Conservation (phyloP, 2,888 invertebrate species). For the Melieria omissa region DNA sequence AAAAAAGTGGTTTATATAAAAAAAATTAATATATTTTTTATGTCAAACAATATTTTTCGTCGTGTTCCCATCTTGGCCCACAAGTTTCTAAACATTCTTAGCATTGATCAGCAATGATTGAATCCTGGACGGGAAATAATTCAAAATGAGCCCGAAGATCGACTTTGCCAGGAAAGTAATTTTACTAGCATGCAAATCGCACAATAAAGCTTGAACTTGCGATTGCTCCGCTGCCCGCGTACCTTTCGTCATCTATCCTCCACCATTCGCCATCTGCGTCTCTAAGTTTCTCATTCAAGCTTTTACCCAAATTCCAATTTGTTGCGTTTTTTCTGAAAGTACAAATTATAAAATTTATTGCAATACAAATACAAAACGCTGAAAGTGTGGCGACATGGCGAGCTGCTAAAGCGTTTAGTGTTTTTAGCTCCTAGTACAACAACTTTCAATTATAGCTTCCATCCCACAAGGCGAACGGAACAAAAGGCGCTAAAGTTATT, state of each 20-base stretch:
- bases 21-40: too few species aligned
- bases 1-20: too few species aligned
- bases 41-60: too few species aligned
- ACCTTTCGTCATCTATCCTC: background rate
- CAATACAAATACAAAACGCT: background rate
- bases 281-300: conserved; percentile 7
- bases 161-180: too few species aligned
- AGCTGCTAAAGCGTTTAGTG: conserved; percentile 62
- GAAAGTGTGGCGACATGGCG: conserved; percentile 44
- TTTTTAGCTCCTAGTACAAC: conserved; percentile 65
- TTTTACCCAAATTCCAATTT: conserved; percentile 18
- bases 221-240: background rate
- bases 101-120: too few species aligned
- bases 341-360: too few species aligned
- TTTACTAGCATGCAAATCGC: too few species aligned
- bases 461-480: conserved; percentile 41
- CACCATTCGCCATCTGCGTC: background rate
- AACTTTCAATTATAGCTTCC: conserved; percentile 65
- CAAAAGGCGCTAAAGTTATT: conserved; percentile 51
- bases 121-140: too few species aligned
- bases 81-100: too few species aligned
- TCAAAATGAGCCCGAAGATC: too few species aligned
- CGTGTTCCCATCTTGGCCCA: too few species aligned
- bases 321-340: conserved; percentile 4
- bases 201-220: too few species aligned